These are phyloP conservation scores for Myiothlypis chrysogaster DNA, from an alignment of 2,797 vertebrate species.

Conservation along the genomic window DNA sequence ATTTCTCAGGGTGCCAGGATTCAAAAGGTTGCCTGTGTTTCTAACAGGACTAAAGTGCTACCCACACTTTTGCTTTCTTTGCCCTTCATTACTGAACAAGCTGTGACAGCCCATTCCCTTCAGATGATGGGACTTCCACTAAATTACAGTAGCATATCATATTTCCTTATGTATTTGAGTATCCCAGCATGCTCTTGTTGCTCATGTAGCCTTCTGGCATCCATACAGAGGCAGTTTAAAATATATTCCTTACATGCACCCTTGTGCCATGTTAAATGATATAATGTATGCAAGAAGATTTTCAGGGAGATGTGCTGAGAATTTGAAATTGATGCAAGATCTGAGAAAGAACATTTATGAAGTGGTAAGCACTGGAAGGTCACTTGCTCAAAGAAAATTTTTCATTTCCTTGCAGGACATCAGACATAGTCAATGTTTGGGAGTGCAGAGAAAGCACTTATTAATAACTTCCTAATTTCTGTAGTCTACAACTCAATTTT, in stretches of 20 bases:
- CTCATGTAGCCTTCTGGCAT: not conserved
- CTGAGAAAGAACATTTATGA: not conserved
- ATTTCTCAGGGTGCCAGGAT: not conserved
- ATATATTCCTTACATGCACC: not conserved
- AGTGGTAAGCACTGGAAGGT: not conserved
- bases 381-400: not conserved
- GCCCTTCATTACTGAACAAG: not conserved
- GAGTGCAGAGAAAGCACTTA: not conserved
- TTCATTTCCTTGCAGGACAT: not conserved
- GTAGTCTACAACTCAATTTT: not conserved
- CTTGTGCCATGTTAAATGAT: not conserved
- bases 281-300: accelerated
- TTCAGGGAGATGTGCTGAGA: not conserved
- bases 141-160: not conserved
- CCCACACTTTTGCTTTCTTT: not conserved
- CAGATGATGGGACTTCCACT: not conserved
- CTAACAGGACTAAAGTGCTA: accelerated
- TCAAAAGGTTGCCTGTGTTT: not conserved
- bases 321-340: not conserved
- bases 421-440: not conserved
- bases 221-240: not conserved
- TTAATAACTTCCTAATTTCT: not conserved
- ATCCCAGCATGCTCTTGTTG: not conserved
- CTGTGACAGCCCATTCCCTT: not conserved
- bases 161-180: not conserved